Base-by-base conservation (phyloP, 2,888 invertebrate genomes). In the Caenorhabditis sp. region DNA sequence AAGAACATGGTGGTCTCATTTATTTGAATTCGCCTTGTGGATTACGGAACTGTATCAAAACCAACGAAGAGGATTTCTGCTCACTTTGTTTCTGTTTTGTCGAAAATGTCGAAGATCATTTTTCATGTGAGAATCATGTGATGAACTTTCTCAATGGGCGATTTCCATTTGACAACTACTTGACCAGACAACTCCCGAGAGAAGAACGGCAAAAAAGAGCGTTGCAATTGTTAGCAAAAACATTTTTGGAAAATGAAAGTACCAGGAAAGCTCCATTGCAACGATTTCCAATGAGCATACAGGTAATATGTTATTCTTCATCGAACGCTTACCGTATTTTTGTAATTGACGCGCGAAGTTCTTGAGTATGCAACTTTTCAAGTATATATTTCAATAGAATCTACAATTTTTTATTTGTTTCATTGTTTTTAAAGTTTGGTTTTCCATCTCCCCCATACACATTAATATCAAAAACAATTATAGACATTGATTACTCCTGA, bases 71-170 rank as follows among this genome's bases (percentile, higher is more conserved):
- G 14, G 10, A 2, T 3, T 54, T 31, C 21, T 62, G 62, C n/a
- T 26, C 31, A 37, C 23, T 63, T 1, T 63, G 63, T n/a, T 36
- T 23, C 14, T 63, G 63, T 36, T 24, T n/a, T 31, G 62, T 62
- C 51, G 31, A 54, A 19, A 23, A 61, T 17, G 69, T 71, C 14
- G 72, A 69, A 26, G 74, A 75, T 12, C 77, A 75, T 55, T 77
- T 77, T 51, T 50, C 69, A 37, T 55, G 50, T 26, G 79, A 79
- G 53, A n/a, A 24, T 10, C 79, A 79, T 50, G 66, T 79, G 14
- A 26, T 70, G 23, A 55, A 62, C 14, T 75, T 67, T 49, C n/a
- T 70, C 55, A 68, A 24, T 60, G 54, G 19, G 51, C 19, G 21
- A 37, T 19, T 51, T 27, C 60, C 72, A 14, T 57, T 60, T 21